These are phyloP conservation scores for Eurytoma californica DNA, from an alignment of 2,888 invertebrate species.

Conservation along the genomic window DNA sequence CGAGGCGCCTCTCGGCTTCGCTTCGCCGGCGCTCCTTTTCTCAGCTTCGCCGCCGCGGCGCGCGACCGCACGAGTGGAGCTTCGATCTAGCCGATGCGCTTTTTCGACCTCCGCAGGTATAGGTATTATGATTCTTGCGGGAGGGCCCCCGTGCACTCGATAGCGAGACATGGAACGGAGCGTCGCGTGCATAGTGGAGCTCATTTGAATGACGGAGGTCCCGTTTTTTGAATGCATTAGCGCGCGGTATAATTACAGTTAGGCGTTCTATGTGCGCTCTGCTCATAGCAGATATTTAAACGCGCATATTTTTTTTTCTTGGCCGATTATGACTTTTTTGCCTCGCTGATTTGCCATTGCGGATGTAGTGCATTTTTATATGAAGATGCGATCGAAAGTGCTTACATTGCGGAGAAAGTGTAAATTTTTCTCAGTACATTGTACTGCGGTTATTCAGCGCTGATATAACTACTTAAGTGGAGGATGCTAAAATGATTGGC, in stretches of 20 bases:
- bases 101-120: background rate
- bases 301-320: background rate
- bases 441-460: no score
- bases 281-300: background rate
- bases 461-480: no score
- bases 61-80: background rate
- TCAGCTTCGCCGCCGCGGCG: background rate
- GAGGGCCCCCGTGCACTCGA: background rate
- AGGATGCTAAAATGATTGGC: no score
- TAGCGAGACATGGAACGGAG: no score
- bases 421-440: no score
- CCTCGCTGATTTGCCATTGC: no score
- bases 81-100: conserved; percentile 5
- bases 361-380: no score
- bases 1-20: conserved; percentile 8
- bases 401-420: no score
- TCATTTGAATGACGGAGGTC: conserved; percentile 30
- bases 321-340: no score
- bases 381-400: no score
- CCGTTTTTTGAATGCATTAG: conserved; percentile 39
- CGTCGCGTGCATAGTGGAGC: background rate
- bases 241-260: conserved; percentile 36
- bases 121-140: background rate
- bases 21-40: no score
- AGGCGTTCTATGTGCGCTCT: background rate